Evolutionary conservation across 2,113 vertebrate genomes (phyloP).

Genomic region (Vombatus ursinus): DNA sequence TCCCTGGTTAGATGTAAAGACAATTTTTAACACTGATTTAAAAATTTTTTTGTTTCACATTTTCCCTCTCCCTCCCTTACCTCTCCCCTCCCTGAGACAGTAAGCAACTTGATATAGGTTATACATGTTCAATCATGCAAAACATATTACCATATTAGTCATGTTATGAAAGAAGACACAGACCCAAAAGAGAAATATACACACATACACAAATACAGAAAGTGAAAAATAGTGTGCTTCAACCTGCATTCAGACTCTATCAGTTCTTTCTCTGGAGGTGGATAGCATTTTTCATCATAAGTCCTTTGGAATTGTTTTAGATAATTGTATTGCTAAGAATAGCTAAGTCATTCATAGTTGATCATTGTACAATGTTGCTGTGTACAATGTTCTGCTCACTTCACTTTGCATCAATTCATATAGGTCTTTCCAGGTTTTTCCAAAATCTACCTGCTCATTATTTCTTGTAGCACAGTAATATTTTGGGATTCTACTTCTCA

Average conservation of each 20-base stretch:
- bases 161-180: not conserved
- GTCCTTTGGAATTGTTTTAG: not conserved
- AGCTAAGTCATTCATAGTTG: not conserved
- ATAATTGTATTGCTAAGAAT: not conserved
- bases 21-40: not conserved
- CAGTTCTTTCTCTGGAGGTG: not conserved
- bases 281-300: not conserved
- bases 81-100: no score
- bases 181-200: not conserved
- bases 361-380: not conserved
- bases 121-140: not conserved
- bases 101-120: not conserved
- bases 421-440: not conserved
- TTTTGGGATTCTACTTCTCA: not conserved
- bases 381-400: not conserved
- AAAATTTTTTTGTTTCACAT: not conserved
- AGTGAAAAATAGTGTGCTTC: not conserved
- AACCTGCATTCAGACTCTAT: not conserved
- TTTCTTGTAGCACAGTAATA: not conserved
- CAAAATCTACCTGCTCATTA: not conserved
- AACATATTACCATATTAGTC: not conserved
- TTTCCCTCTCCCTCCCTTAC: not conserved
- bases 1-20: not conserved
- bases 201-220: no score
- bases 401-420: not conserved